Evolutionary conservation across 2,113 vertebrate species (phyloP).

Genomic region (Glareola pratincola): DNA sequence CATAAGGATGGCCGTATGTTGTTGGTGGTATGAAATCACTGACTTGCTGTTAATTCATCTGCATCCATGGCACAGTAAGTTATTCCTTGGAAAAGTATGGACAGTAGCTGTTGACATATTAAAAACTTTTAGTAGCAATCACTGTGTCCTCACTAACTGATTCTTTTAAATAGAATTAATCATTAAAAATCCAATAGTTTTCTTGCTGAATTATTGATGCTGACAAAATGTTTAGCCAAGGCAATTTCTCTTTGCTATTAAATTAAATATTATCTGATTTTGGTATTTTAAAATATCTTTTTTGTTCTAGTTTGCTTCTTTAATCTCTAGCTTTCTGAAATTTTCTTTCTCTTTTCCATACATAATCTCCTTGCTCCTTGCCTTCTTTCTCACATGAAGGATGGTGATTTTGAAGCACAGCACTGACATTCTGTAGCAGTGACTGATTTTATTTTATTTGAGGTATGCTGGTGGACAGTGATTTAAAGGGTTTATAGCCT

Average conservation of each 20-base stretch:
- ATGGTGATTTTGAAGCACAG: background rate
- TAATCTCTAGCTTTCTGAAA: background rate
- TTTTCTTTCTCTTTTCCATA: background rate
- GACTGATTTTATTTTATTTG: background rate
- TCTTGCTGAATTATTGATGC: background rate
- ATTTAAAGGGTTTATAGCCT: background rate
- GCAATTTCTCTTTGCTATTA: background rate
- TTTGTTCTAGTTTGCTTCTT: background rate
- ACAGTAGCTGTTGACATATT: background rate
- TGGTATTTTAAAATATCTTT: background rate
- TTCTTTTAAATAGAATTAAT: background rate
- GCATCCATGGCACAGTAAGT: background rate
- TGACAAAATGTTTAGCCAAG: background rate
- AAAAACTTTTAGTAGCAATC: background rate
- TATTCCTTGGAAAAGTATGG: background rate
- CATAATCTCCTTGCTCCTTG: background rate
- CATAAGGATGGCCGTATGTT: background rate
- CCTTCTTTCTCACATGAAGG: background rate
- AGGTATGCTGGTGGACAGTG: background rate
- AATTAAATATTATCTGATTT: background rate
- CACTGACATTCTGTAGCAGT: background rate
- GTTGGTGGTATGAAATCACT: background rate
- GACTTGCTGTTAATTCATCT: background rate
- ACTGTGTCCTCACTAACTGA: background rate
- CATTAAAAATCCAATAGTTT: background rate